Evolutionary conservation across 2,797 vertebrate species (phyloP), one percentile per base, ranked within the genome.

Genomic region (Poliocrania exsul): DNA sequence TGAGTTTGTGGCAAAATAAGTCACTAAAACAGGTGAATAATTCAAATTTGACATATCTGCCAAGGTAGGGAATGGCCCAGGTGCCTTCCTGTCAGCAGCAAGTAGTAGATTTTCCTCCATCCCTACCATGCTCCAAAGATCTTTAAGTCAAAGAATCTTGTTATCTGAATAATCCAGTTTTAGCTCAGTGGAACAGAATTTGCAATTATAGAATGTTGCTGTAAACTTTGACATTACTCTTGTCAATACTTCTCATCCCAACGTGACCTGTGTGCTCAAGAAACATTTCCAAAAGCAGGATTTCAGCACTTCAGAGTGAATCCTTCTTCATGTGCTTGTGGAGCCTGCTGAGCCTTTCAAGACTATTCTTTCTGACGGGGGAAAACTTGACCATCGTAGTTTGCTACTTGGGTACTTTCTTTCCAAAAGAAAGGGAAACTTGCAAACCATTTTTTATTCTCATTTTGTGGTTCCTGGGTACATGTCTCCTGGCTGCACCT

Each of bases 1-100:
- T 73, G 82, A 66, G 14, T 79, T 81, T 57, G 53, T 57, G 37
- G 78, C 58, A 94, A 96, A 96, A 74, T 65, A 66, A 88, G 78
- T 87, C 82, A 90, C 87, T 90, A 84, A 77, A 86, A 72, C 35
- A 75, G 81, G 82, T 93, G 82, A 95, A 92, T 57, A 90, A 83
- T 81, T 94, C 70, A 88, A 57, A 80, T 54, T 38, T 47, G 62
- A 64, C 28, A 47, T 44, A 61, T 29, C 40, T 81, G 82, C 50
- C 37, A 66, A 83, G 9, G 31, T 10, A 88, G 47, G 42, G 46
- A 60, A 70, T 40, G 62, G 73, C 25, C 42, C 56, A 69, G 46
- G 28, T 61, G 49, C 91, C 79, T 93, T 87, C 56, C 60, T 66
- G 40, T 85, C 92, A 79, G 66, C 73, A 70, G 19, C 51, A 54